Conservation (phyloP, 2,888 invertebrate species). For the Oegoconia quadripuncta region DNA sequence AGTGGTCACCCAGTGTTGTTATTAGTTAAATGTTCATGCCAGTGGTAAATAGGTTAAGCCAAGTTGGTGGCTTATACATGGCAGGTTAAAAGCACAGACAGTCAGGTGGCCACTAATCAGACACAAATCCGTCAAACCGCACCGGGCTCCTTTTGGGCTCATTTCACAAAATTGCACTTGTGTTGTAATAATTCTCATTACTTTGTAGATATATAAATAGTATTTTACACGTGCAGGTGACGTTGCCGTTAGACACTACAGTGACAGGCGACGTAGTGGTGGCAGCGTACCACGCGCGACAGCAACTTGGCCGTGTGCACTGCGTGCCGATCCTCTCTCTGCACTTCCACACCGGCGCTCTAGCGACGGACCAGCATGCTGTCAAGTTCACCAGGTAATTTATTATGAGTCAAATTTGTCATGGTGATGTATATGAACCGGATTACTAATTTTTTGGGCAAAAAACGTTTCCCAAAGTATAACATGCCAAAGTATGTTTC, state of each 20-base stretch:
- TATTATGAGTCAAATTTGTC: too few relatives aligned
- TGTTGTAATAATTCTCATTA: background rate
- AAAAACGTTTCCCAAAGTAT: too few relatives aligned
- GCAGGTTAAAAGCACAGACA: constrained; percentile 6
- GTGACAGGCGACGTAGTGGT: constrained; percentile 93
- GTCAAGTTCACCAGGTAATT: constrained; percentile 75
- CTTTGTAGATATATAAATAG: too few relatives aligned
- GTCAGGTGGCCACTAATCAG: too few relatives aligned
- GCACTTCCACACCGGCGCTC: constrained; percentile 94
- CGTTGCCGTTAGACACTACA: constrained; percentile 85
- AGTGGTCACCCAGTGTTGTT: too few relatives aligned
- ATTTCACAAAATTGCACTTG: background rate
- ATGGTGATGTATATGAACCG: too few relatives aligned
- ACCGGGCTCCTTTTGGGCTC: background rate
- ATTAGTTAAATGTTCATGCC: too few relatives aligned
- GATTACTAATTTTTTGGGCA: background rate
- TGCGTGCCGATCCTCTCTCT: constrained; percentile 92
- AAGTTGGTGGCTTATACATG: too few relatives aligned
- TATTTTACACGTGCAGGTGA: constrained; percentile 48
- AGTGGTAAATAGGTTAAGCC: too few relatives aligned
- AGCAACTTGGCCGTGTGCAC: constrained; percentile 89
- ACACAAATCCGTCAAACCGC: too few relatives aligned
- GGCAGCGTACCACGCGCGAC: constrained; percentile 90
- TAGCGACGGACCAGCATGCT: constrained; percentile 85
- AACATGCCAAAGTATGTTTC: too few relatives aligned